A percentile compares a stretch with the other conserved stretches of the same genome.
Evolutionary conservation across 1,140 invertebrate genomes (phyloP).

Genomic region (Drosophila nebulosa): DNA sequence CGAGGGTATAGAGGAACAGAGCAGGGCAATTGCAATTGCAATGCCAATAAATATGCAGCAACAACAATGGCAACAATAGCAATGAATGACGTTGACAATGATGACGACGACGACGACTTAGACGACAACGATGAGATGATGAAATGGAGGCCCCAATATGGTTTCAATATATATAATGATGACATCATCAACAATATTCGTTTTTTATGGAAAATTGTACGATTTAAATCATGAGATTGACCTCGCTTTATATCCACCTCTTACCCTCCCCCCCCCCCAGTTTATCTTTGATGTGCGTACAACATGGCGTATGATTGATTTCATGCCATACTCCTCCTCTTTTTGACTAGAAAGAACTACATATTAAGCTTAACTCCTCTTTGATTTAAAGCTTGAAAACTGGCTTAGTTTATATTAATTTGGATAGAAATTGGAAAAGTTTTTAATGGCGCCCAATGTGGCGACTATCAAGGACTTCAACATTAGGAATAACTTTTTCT

Average conservation of each 20-base stretch:
- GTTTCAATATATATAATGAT: background rate
- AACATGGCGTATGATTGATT: too few relatives aligned
- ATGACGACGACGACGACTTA: constrained; percentile 26
- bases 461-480: background rate
- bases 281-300: too few relatives aligned
- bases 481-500: too few relatives aligned
- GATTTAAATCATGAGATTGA: background rate
- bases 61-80: constrained; percentile 14
- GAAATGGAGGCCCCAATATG: constrained; percentile 15
- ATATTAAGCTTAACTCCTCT: too few relatives aligned
- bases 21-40: constrained; percentile 17
- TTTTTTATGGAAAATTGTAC: background rate
- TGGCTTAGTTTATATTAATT: too few relatives aligned
- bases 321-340: too few relatives aligned
- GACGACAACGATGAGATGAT: constrained; percentile 19
- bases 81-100: constrained; percentile 57
- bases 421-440: too few relatives aligned
- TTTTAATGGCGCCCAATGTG: constrained; percentile 1
- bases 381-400: too few relatives aligned
- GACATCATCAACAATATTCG: constrained; percentile 1
- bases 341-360: too few relatives aligned
- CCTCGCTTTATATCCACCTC: background rate
- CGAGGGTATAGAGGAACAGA: constrained; percentile 4
- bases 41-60: constrained; percentile 42
- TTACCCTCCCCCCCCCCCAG: too few relatives aligned